phyloP scores from a whole-genome alignment of 1,140 invertebrate species.

The Tribolium castaneum region DNA sequence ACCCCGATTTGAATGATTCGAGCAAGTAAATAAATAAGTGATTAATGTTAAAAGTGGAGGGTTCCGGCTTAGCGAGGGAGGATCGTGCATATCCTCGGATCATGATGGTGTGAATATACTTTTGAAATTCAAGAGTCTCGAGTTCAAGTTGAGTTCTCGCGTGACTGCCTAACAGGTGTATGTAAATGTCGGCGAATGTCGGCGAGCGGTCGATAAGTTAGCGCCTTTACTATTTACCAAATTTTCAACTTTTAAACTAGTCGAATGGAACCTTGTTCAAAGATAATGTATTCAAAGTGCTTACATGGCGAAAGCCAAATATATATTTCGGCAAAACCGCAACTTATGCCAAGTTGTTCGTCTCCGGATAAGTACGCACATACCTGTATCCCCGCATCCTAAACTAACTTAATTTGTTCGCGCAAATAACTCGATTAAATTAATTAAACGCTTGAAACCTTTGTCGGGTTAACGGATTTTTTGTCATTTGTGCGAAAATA shows the following conservation, averaged over 20 bases:
- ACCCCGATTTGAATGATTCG: background rate
- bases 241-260: constrained; percentile 32
- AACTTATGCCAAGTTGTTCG: background rate
- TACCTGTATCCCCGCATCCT: background rate
- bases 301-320: background rate
- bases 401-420: constrained; percentile 13
- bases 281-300: constrained; percentile 21
- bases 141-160: constrained; percentile 39
- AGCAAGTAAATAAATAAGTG: constrained; percentile 6
- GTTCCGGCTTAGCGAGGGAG: background rate
- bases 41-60: background rate
- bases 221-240: constrained; percentile 34
- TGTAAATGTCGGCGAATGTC: constrained; percentile 38
- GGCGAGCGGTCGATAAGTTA: constrained; percentile 30
- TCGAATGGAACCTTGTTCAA: constrained; percentile 13
- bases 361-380: background rate
- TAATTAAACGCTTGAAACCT: background rate
- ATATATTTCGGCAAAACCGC: constrained; percentile 14
- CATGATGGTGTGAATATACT: constrained; percentile 37
- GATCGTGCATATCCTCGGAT: constrained; percentile 6
- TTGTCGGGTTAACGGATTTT: background rate
- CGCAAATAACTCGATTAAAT: constrained; percentile 6
- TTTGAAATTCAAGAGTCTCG: constrained; percentile 40
- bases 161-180: constrained; percentile 42
- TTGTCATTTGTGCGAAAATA: background rate